These are phyloP conservation scores for Lasiurus cinereus DNA, from an alignment of 2,113 vertebrate species.

Conservation along the genomic window DNA sequence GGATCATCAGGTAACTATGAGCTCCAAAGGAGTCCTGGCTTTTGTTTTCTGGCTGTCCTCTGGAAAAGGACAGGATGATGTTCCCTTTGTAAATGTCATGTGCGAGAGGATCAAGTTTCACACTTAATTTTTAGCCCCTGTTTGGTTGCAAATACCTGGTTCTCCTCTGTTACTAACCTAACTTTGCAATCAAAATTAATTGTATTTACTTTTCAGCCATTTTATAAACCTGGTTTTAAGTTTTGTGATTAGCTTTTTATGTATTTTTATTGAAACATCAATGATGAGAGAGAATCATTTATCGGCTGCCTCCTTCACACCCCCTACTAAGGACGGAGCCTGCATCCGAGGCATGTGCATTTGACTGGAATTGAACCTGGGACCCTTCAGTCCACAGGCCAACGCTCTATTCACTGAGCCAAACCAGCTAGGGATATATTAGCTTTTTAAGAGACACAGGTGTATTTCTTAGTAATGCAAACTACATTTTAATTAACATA, in stretches of 20 bases:
- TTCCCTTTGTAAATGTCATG: conserved; percentile 22
- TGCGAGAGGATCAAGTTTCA: not conserved
- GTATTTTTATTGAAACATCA: not conserved
- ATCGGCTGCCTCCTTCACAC: too few species aligned
- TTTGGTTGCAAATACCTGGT: conserved; percentile 36
- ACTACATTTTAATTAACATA: not conserved
- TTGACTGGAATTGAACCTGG: too few species aligned
- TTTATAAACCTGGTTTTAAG: conserved; percentile 3
- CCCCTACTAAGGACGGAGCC: too few species aligned
- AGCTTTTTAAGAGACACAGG: not conserved
- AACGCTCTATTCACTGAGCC: too few species aligned
- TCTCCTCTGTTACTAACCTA: conserved; percentile 44
- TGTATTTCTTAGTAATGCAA: conserved; percentile 22
- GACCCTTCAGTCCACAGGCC: too few species aligned
- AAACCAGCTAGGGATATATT: not conserved
- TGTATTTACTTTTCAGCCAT: not conserved
- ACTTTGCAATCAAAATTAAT: conserved; percentile 26
- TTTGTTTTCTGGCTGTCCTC: not conserved
- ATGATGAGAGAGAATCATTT: too few species aligned
- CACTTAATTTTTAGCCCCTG: not conserved
- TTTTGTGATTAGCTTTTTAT: conserved; percentile 13
- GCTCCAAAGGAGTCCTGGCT: not conserved
- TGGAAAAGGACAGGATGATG: not conserved
- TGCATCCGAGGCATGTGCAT: too few species aligned
- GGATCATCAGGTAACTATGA: conserved; percentile 96